These are phyloP conservation scores for Agrenia bidenticulata DNA, from an alignment of 2,888 invertebrate genomes.

Conservation along the genomic window DNA sequence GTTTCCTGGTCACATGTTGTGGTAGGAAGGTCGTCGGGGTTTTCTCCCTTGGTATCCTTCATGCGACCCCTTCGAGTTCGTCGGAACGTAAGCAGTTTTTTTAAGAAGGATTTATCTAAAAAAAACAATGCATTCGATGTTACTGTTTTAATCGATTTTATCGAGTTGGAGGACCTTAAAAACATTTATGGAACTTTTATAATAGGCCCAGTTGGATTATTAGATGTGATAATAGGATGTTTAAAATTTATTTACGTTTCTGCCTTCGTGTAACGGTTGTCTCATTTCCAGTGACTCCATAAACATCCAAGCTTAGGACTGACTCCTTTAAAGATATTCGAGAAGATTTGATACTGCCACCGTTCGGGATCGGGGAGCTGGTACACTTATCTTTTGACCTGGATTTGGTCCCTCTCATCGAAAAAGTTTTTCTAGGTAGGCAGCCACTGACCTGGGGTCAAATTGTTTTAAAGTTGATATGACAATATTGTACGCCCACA, in stretches of 20 bases:
- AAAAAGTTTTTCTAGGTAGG: constrained; percentile 31
- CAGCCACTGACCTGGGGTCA: constrained; percentile 28
- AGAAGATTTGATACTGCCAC: constrained; percentile 4
- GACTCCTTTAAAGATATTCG: constrained; percentile 24
- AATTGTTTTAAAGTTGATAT: neutral
- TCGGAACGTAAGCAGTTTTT: constrained; percentile 36
- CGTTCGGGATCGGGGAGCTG: neutral
- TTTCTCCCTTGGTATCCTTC: neutral
- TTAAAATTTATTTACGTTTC: constrained; percentile 3
- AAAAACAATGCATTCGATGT: constrained; percentile 15
- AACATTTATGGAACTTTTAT: no score
- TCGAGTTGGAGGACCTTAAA: no score
- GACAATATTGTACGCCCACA: no score
- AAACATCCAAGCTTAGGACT: constrained; percentile 34
- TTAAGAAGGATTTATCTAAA: constrained; percentile 36
- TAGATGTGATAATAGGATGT: no score
- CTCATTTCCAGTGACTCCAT: constrained; percentile 24
- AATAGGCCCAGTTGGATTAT: no score
- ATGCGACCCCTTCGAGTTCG: neutral
- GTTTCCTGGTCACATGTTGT: neutral
- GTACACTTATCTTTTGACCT: constrained; percentile 20
- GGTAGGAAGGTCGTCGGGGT: neutral
- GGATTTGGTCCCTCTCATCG: constrained; percentile 27
- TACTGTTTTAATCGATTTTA: no score
- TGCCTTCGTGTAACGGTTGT: constrained; percentile 33